These are phyloP conservation scores for Drosophila testacea DNA, from an alignment of 2,888 invertebrate genomes.

Conservation along the genomic window DNA sequence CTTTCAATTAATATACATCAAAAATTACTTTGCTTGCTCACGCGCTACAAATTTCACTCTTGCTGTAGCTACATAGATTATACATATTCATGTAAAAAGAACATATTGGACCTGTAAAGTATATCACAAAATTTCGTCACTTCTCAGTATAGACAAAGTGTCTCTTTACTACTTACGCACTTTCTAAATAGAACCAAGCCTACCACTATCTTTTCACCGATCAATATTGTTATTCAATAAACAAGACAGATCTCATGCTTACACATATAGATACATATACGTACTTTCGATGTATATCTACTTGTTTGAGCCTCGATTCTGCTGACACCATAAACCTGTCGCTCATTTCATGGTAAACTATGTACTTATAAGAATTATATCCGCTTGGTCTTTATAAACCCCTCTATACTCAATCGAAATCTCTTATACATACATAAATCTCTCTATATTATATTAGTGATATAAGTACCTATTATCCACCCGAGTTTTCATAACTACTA, in stretches of 20 bases:
- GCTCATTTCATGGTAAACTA: constrained; percentile 25
- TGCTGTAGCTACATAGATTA: constrained; percentile 28
- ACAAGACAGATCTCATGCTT: constrained; percentile 10
- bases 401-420: constrained; percentile 6
- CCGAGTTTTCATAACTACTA: not conserved
- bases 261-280: constrained; percentile 3
- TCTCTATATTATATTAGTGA: constrained; percentile 4
- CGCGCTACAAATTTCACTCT: constrained; percentile 42
- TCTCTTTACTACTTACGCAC: constrained; percentile 34
- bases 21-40: constrained; percentile 47
- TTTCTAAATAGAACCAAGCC: constrained; percentile 29
- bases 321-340: constrained; percentile 30
- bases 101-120: constrained; percentile 31
- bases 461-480: constrained; percentile 9
- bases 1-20: constrained; percentile 19
- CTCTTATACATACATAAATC: not conserved
- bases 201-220: constrained; percentile 13
- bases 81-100: constrained; percentile 47
- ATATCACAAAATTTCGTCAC: constrained; percentile 22
- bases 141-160: constrained; percentile 15
- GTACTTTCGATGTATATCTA: constrained; percentile 2
- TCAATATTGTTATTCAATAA: constrained; percentile 9
- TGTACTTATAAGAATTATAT: constrained; percentile 23
- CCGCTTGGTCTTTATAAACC: constrained; percentile 9
- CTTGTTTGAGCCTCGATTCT: constrained; percentile 13